Conservation (phyloP, 2,113 vertebrate genomes). For the Ranitomeya imitator region DNA sequence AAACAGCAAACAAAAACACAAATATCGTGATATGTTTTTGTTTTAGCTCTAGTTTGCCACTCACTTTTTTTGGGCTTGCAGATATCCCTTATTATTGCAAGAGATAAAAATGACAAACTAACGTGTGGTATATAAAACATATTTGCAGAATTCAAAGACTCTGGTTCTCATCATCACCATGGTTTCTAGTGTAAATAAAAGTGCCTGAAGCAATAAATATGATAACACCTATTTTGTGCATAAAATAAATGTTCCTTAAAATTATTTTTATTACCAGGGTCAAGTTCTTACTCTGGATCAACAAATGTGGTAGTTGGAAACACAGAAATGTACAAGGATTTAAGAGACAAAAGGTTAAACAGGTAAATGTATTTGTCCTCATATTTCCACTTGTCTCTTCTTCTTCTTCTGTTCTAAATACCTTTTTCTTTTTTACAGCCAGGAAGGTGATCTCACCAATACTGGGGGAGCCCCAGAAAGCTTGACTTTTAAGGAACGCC, state of each 20-base stretch:
- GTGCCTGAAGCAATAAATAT: neutral
- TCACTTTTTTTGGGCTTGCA: neutral
- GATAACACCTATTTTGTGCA: neutral
- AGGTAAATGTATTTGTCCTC: constrained; percentile 72
- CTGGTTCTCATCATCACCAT: neutral
- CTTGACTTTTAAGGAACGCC: constrained; percentile 93
- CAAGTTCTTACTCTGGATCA: constrained; percentile 88
- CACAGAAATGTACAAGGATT: constrained; percentile 84
- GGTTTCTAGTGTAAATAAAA: neutral
- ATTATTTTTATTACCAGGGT: constrained; percentile 77
- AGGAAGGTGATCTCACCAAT: constrained; percentile 80
- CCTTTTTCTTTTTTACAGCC: constrained; percentile 67
- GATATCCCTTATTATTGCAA: neutral
- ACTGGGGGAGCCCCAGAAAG: constrained; percentile 86
- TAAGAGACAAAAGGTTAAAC: constrained; percentile 84
- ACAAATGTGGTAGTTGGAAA: constrained; percentile 79
- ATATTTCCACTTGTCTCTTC: neutral
- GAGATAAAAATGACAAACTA: neutral
- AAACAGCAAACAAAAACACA: no score
- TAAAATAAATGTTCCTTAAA: neutral
- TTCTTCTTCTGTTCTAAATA: neutral
- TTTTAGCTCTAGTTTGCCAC: neutral
- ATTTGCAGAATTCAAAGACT: neutral
- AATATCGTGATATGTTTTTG: neutral
- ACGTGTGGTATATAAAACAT: neutral